These are phyloP conservation scores for Nomada hirtipes DNA, from an alignment of 2,888 invertebrate species.

Conservation along the genomic window DNA sequence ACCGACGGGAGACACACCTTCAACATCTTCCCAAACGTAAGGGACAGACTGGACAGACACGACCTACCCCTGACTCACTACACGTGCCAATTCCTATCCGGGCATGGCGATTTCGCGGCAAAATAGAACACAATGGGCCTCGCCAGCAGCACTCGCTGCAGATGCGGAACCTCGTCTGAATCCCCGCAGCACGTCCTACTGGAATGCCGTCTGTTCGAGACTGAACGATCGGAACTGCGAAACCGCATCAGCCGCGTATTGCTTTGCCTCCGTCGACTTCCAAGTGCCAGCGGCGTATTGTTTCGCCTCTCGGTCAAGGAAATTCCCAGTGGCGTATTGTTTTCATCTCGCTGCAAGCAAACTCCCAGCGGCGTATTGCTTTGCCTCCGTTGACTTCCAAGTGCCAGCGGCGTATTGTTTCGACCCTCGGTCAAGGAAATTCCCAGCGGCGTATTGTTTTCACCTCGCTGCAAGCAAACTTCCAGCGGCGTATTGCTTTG, in stretches of 20 bases:
- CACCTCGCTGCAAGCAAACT: too few species aligned
- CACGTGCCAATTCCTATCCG: neutral
- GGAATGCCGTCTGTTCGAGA: neutral
- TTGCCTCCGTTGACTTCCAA: too few species aligned
- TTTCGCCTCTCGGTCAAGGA: too few species aligned
- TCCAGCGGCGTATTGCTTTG: too few species aligned
- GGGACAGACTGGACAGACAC: neutral
- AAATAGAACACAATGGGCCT: neutral
- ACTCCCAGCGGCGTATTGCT: too few species aligned
- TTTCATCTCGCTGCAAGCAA: too few species aligned
- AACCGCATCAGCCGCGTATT: neutral
- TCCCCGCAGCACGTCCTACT: neutral
- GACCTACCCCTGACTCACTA: neutral
- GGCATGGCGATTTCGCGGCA: neutral
- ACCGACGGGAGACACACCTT: neutral
- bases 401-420: too few species aligned
- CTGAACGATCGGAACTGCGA: neutral
- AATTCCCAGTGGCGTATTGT: too few species aligned
- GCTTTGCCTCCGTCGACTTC: too few species aligned
- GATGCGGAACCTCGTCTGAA: neutral
- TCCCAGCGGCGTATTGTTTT: too few species aligned
- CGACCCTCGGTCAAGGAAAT: too few species aligned
- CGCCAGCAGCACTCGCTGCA: neutral
- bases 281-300: too few species aligned
- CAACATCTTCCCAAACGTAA: neutral